These are phyloP conservation scores for Halictus ligatus DNA, from an alignment of 2,888 invertebrate species.

Conservation along the genomic window DNA sequence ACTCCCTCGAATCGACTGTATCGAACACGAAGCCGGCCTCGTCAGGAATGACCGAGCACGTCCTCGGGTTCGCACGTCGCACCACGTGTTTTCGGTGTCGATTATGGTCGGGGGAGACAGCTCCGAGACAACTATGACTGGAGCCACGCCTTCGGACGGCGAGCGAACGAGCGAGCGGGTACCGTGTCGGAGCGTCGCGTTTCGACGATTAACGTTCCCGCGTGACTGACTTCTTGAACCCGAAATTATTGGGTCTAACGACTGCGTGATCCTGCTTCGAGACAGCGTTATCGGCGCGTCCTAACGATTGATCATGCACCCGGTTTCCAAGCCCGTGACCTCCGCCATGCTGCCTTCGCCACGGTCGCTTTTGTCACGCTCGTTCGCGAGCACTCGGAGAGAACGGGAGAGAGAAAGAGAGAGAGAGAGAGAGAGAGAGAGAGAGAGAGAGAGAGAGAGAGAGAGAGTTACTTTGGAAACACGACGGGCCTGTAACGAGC, in stretches of 20 bases:
- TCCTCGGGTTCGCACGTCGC: neutral
- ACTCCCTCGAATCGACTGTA: neutral
- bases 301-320: slow-evolving; percentile 18
- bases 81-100: slow-evolving; percentile 3
- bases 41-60: neutral
- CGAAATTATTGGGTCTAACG: slow-evolving; percentile 36
- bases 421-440: neutral
- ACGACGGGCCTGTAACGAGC: slow-evolving; percentile 22
- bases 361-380: slow-evolving; percentile 36
- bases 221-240: slow-evolving; percentile 45
- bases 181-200: slow-evolving; percentile 24
- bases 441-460: no score
- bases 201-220: slow-evolving; percentile 36
- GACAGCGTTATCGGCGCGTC: slow-evolving; percentile 19
- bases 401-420: neutral
- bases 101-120: neutral
- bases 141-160: slow-evolving; percentile 25
- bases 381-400: slow-evolving; percentile 16
- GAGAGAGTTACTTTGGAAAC: slow-evolving; percentile 28
- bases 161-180: neutral
- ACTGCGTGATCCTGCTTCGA: slow-evolving; percentile 4
- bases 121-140: slow-evolving; percentile 3
- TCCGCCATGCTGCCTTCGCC: neutral
- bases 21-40: neutral
- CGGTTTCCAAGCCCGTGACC: neutral